Percentiles rank a stretch among this genome's conserved stretches.
phyloP scores from a whole-genome alignment of 2,888 invertebrate species.

The Holacanthella duospinosa region DNA sequence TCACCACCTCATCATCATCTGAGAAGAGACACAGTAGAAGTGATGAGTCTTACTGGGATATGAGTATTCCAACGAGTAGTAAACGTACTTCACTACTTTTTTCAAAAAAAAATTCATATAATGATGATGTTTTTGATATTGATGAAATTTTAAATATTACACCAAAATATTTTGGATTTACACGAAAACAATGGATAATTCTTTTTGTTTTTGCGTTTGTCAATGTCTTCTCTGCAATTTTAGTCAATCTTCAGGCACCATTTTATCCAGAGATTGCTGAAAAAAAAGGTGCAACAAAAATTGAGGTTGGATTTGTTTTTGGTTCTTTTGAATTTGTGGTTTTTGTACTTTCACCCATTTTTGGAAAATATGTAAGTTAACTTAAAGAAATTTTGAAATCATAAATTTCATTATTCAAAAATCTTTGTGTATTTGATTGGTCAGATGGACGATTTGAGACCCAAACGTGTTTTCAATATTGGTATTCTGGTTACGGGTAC shows the following conservation, averaged over 20 bases:
- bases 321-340: slow-evolving; percentile 43
- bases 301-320: slow-evolving; percentile 43
- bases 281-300: slow-evolving; percentile 40
- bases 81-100: background rate
- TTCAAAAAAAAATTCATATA: background rate
- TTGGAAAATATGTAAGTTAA: slow-evolving; percentile 44
- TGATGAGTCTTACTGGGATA: background rate
- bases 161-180: slow-evolving; percentile 44
- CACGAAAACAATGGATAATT: slow-evolving; percentile 64
- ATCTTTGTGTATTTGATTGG: slow-evolving; percentile 15
- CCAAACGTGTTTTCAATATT: slow-evolving; percentile 43
- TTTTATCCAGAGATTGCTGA: slow-evolving; percentile 63
- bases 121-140: slow-evolving; percentile 1
- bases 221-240: slow-evolving; percentile 73
- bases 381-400: background rate
- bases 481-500: slow-evolving; percentile 45
- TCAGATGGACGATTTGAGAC: slow-evolving; percentile 44
- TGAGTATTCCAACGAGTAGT: background rate
- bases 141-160: background rate
- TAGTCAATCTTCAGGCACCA: slow-evolving; percentile 72
- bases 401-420: background rate
- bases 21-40: background rate
- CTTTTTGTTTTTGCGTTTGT: slow-evolving; percentile 66
- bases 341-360: slow-evolving; percentile 43
- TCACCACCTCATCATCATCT: background rate